A percentile compares a stretch with the other conserved stretches of the same genome.
These are phyloP conservation scores for Diglossa cyanea DNA, from an alignment of 2,797 vertebrate genomes.

Conservation along the genomic window DNA sequence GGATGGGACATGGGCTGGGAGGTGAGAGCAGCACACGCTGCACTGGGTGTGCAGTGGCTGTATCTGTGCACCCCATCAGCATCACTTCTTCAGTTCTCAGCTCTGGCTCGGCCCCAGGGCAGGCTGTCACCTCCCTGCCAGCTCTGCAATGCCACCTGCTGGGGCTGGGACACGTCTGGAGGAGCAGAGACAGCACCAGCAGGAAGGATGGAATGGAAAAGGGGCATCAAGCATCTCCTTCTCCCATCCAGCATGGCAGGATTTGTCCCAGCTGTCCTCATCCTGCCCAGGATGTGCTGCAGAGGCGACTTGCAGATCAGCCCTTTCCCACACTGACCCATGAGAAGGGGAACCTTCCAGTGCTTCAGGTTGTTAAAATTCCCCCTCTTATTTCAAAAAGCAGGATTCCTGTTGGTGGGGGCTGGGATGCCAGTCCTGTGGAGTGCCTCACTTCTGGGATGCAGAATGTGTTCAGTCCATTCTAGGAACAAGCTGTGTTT, in stretches of 20 bases:
- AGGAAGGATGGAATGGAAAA: not conserved
- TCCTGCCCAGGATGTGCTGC: not conserved
- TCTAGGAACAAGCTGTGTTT: not conserved
- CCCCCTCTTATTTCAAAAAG: not conserved
- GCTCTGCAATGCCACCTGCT: slow-evolving; percentile 9
- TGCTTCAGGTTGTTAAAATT: not conserved
- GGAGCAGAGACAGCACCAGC: not conserved
- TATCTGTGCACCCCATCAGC: not conserved
- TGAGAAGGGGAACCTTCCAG: not conserved
- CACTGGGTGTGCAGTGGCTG: fast-evolving
- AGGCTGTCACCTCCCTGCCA: not conserved
- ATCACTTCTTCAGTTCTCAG: not conserved
- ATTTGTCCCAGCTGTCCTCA: not conserved
- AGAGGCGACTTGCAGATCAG: not conserved
- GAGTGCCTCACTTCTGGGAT: not conserved
- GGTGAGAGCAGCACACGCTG: fast-evolving
- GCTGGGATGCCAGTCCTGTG: not conserved
- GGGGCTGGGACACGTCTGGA: not conserved
- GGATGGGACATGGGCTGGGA: fast-evolving
- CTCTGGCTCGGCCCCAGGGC: not conserved
- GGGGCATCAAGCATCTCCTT: not conserved
- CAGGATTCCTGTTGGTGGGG: not conserved
- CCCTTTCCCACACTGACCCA: not conserved
- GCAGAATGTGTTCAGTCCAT: not conserved
- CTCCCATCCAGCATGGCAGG: not conserved